Base-by-base conservation (phyloP, 92 coral and sea anemone genomes). In the Epizoanthus illoricatus region DNA sequence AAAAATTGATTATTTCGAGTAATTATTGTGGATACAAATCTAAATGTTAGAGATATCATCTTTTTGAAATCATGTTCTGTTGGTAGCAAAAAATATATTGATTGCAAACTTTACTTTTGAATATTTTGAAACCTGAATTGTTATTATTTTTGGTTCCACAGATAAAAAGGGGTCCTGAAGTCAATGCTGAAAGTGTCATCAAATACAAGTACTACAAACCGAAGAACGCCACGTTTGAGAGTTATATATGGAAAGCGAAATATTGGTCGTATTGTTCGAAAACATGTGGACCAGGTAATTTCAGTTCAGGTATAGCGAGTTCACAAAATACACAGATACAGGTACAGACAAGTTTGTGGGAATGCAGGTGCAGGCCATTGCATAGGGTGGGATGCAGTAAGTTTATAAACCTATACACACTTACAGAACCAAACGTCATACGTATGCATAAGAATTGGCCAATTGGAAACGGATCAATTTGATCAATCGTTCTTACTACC, bases 261-360 rank as follows among this genome's bases (percentile, higher is more conserved):
- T 23, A 73, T 9, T 96, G 99, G 99, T 73, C 86, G 5, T 24
- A 66, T 60, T 96, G 99, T 79, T 85, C 98, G 1, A 73, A 73
- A 54, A 86, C 89, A 19, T 96, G 99, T 69, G 93, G 93, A 21
- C 90, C 89, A 74, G 99, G 99, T 88, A 83, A 80, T 21, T 28
- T 5, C 56, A 33, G 17, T 73, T 52, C 33, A 42, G 12, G 21
- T n/a, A 11, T 61, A 15, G 16, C 21, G 59, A 18, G 4, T 8
- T 7, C 19, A 2, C 73, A 16, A 18, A 57, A 80, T 72, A 10
- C 3, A 18, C 33, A 19, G 20, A 23, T 13, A 40, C 16, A 17
- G 40, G 60, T n/a, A 41, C 24, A 23, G 41, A 41, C 40, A 65
- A 57, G 28, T 57, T 21, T 8, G 5, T 41, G 52, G 7, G 7